Conservation (phyloP, 2,888 invertebrate genomes). For the Drosophila limbata region DNA sequence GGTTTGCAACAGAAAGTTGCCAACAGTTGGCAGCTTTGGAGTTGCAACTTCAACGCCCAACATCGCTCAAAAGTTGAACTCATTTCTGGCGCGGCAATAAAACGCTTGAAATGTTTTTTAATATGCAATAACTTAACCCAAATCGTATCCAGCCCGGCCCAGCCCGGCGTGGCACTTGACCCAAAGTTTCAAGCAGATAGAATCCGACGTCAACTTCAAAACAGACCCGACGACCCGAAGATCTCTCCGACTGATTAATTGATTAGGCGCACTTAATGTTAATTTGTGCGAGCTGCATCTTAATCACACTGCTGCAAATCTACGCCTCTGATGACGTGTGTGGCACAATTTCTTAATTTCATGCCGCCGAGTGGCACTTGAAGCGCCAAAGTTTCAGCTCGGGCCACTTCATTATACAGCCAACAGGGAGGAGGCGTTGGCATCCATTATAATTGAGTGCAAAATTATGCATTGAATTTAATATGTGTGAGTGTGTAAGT, state of each 20-base stretch:
- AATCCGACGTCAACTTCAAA: conserved; percentile 1
- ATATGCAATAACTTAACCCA: conserved; percentile 71
- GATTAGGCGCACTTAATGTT: conserved; percentile 67
- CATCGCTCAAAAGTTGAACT: conserved; percentile 58
- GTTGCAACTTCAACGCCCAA: conserved; percentile 57
- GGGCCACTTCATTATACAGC: conserved; percentile 64
- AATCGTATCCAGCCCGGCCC: conserved; percentile 47
- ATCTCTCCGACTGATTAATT: conserved; percentile 50
- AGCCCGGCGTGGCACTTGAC: conserved; percentile 59
- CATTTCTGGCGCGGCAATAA: conserved; percentile 69
- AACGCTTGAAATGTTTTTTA: conserved; percentile 77
- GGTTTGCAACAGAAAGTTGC: conserved; percentile 45
- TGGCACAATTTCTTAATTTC: conserved; percentile 65
- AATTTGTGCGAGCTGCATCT: conserved; percentile 51
- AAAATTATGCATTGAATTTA: conserved; percentile 78
- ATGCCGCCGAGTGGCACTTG: conserved; percentile 51
- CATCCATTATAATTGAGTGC: conserved; percentile 79
- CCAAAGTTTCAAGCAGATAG: conserved; percentile 57
- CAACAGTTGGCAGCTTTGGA: conserved; percentile 54
- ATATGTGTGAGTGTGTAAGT: conserved; percentile 8
- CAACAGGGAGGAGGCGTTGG: conserved; percentile 47
- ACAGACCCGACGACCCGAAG: not conserved
- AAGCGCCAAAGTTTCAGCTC: conserved; percentile 42
- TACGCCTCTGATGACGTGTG: conserved; percentile 12
- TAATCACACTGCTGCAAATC: conserved; percentile 29